A percentile compares a stretch with the other conserved stretches of the same genome.
These are phyloP conservation scores for Rotaria macrura DNA, from an alignment of 2,888 invertebrate genomes.

Conservation along the genomic window DNA sequence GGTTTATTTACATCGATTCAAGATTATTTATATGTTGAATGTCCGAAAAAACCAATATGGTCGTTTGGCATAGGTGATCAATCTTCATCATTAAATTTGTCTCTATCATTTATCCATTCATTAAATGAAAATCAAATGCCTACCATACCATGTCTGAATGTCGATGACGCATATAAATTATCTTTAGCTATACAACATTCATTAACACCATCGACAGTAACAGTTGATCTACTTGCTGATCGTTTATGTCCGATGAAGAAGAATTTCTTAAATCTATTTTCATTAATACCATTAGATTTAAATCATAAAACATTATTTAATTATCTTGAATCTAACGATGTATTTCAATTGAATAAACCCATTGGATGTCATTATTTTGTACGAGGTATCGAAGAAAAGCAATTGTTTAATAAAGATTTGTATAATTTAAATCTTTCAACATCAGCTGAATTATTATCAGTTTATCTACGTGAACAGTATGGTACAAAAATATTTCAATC, in stretches of 20 bases:
- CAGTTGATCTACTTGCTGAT: neutral
- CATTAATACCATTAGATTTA: neutral
- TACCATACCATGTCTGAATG: neutral
- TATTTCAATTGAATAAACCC: neutral
- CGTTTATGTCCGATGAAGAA: neutral
- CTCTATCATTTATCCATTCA: neutral
- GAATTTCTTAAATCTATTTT: neutral
- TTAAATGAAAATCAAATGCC: slow-evolving; percentile 17
- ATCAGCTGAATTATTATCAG: neutral
- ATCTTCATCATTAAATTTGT: neutral
- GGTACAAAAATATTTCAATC: neutral
- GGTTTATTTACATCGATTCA: neutral
- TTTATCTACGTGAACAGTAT: neutral
- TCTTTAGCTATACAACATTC: neutral
- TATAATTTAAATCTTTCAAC: neutral
- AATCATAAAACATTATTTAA: neutral
- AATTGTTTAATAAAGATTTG: neutral
- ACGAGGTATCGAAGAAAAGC: neutral
- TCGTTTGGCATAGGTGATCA: neutral
- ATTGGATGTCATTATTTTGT: neutral
- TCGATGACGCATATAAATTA: neutral
- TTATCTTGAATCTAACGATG: neutral
- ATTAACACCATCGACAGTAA: neutral
- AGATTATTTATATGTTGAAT: slow-evolving; percentile 5
- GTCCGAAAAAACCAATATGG: neutral